Conservation (phyloP, 2,797 vertebrate species). For the Enteromius unitaeniatus region DNA sequence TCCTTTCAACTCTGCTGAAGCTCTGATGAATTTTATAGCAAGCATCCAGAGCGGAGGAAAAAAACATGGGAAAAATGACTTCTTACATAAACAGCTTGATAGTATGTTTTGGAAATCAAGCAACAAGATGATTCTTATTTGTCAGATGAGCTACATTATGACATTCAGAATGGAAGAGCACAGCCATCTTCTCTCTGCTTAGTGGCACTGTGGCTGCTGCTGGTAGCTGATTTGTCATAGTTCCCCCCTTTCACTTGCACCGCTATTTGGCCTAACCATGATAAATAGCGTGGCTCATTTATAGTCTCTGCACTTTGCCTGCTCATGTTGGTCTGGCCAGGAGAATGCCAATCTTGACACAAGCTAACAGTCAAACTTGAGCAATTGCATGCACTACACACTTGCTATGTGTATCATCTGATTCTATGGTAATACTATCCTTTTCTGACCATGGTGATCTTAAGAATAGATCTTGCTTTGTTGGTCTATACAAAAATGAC, state of each 20-base stretch:
- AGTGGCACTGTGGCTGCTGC: background rate
- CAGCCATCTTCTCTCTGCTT: background rate
- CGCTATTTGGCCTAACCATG: slow-evolving; percentile 40
- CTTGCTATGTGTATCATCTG: background rate
- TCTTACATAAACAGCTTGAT: background rate
- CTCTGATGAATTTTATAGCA: slow-evolving; percentile 38
- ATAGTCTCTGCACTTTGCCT: slow-evolving; percentile 12
- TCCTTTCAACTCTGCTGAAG: background rate
- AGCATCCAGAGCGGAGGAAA: background rate
- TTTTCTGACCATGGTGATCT: background rate
- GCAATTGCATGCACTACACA: background rate
- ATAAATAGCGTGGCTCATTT: slow-evolving; percentile 17
- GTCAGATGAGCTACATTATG: slow-evolving; percentile 10
- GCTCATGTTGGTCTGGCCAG: slow-evolving; percentile 15
- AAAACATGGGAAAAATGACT: background rate
- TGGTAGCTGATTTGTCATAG: slow-evolving; percentile 45
- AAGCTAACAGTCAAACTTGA: background rate
- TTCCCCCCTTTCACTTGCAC: slow-evolving; percentile 28
- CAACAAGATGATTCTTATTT: slow-evolving; percentile 1
- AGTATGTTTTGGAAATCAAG: background rate
- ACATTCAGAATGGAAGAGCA: background rate
- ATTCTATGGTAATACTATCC: background rate
- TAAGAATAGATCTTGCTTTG: background rate
- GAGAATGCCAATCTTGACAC: slow-evolving; percentile 14
- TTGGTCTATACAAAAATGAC: background rate